Evolutionary conservation across 2,797 vertebrate species (phyloP).

Genomic region (Crenichthys baileyi): DNA sequence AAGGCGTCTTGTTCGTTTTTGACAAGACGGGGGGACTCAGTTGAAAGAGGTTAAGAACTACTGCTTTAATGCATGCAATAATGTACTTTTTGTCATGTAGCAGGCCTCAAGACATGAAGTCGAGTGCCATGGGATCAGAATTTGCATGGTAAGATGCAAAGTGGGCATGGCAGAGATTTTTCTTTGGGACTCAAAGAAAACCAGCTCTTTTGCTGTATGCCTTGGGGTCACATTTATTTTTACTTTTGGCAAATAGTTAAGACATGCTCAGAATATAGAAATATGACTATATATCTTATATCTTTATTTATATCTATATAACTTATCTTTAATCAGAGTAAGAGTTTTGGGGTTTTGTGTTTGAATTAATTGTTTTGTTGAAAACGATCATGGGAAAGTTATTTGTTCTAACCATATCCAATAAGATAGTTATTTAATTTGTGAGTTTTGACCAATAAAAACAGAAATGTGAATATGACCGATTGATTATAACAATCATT

Average conservation of each 20-base stretch:
- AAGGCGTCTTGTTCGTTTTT: background rate
- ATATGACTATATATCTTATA: background rate
- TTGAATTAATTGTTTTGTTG: background rate
- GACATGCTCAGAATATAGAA: background rate
- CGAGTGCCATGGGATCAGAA: background rate
- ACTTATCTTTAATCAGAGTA: background rate
- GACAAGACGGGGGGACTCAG: background rate
- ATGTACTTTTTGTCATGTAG: background rate
- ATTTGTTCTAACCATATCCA: background rate
- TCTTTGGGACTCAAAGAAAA: background rate
- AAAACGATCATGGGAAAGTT: too few species aligned
- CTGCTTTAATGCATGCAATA: background rate
- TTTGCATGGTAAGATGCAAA: constrained; percentile 5
- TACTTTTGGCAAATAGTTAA: background rate
- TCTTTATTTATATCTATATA: too few species aligned
- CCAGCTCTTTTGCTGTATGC: background rate
- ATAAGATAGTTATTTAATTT: background rate
- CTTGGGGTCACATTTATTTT: background rate
- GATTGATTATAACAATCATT: background rate
- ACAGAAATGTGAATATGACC: background rate
- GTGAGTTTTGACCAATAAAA: background rate
- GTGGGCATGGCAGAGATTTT: background rate
- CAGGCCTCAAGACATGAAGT: background rate
- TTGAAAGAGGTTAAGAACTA: background rate
- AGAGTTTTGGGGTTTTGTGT: background rate